Evolutionary conservation across 2,888 invertebrate species (phyloP).

Genomic region (Reticulitermes lucifugus): DNA sequence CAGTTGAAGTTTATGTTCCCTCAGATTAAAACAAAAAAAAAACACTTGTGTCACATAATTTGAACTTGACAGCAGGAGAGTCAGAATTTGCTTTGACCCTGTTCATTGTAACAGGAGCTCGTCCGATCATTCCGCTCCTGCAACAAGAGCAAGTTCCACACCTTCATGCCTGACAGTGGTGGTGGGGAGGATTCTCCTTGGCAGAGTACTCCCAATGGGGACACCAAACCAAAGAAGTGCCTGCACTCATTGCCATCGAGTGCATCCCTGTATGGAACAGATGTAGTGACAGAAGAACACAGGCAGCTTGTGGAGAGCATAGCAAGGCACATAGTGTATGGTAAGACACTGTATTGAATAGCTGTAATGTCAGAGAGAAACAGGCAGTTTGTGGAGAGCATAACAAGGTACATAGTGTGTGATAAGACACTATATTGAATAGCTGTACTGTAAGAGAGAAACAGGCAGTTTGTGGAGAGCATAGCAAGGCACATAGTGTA

Average conservation of each 20-base stretch:
- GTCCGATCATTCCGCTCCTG: constrained; percentile 77
- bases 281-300: constrained; percentile 84
- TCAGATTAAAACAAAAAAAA: too few relatives aligned
- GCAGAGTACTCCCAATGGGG: constrained; percentile 68
- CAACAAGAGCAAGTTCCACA: constrained; percentile 4
- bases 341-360: constrained; percentile 66
- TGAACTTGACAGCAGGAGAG: too few relatives aligned
- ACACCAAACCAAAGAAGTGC: constrained; percentile 31
- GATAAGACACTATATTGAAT: too few relatives aligned
- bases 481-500: too few relatives aligned
- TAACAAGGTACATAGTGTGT: too few relatives aligned
- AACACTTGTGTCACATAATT: too few relatives aligned
- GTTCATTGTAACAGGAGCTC: constrained; percentile 70
- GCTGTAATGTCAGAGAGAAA: too few relatives aligned
- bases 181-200: not conserved
- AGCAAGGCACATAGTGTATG: constrained; percentile 89
- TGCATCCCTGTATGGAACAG: constrained; percentile 86
- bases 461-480: too few relatives aligned
- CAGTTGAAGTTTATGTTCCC: too few relatives aligned
- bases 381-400: too few relatives aligned
- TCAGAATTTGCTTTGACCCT: not conserved
- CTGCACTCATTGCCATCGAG: constrained; percentile 72
- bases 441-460: too few relatives aligned
- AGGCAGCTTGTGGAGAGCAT: constrained; percentile 87
- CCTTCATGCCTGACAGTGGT: constrained; percentile 20